Base-by-base conservation (phyloP, 1,140 invertebrate genomes). In the Pseudomyrmex pallidus region DNA sequence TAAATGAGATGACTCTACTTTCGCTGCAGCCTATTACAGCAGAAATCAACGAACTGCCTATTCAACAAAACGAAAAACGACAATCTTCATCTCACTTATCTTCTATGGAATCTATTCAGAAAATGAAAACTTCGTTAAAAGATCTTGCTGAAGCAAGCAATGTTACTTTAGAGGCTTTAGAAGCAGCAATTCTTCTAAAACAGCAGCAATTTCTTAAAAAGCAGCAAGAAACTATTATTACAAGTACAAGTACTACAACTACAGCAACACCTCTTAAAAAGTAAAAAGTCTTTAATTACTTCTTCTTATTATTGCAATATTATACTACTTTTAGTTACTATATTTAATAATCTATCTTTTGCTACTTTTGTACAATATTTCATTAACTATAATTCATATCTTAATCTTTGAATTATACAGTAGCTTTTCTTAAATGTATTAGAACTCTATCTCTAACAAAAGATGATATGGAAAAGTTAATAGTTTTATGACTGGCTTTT, bases 91-190 rank as follows among this genome's bases (percentile, higher is more conserved):
- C 91, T 35, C 74, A 82, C 52, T 83, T 93, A 15, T 90, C 94
- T 2, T 91, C 91, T 0, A 74, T 94, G 9, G 89, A 77, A 9
- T 94, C 91, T 54, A 95, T 93, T 78, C 95, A 90, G 90, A 94
- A 91, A 86, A 95, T 90, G 95, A 95, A 89, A 93, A 95, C 84
- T 70, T 96, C 84, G 77, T 94, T 93, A 89, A 95, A 92, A 61
- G 88, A 91, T 10, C 91, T 96, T 2, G 95, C 96, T 0, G 94
- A 95, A 61, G 96, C 96, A 0, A 96, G 96, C 13, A 97, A 97
- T 87, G 96, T 97, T 50, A 97, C 96, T 0, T 95, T 97, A 82
- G 96, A 97, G 73, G 96, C 96, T 8, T 95, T 97, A 1, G 96
- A 97, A 87, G 95, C 96, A 17, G 96, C 97, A 0, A 96, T 97